These are phyloP conservation scores for Habrosyne pyritoides DNA, from an alignment of 2,888 invertebrate species.

Conservation along the genomic window DNA sequence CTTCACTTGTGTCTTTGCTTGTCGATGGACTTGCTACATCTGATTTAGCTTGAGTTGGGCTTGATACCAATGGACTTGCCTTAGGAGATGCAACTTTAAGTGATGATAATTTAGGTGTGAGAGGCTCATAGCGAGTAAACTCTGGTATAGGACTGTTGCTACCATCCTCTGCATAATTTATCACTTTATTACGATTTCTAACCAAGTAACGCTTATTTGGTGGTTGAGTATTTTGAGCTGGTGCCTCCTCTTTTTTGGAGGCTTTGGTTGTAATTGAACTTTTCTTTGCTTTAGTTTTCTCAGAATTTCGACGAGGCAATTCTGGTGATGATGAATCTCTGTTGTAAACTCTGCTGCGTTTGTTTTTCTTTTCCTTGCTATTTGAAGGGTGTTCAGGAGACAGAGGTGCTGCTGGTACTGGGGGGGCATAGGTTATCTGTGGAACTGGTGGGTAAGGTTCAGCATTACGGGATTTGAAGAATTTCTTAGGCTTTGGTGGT, in stretches of 20 bases:
- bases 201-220: conserved; percentile 80
- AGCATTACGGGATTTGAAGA: conserved; percentile 93
- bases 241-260: conserved; percentile 70
- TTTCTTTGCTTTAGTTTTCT: conserved; percentile 71
- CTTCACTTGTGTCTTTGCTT: conserved; percentile 75
- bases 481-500: conserved; percentile 92
- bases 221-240: conserved; percentile 69
- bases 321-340: conserved; percentile 79
- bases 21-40: conserved; percentile 75
- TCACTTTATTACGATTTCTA: conserved; percentile 83
- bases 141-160: conserved; percentile 81
- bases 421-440: conserved; percentile 79
- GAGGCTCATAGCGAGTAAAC: conserved; percentile 64
- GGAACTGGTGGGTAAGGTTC: conserved; percentile 83
- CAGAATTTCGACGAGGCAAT: conserved; percentile 71
- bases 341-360: conserved; percentile 65
- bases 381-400: conserved; percentile 75
- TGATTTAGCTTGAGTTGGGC: conserved; percentile 64
- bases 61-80: conserved; percentile 70
- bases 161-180: conserved; percentile 86
- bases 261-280: conserved; percentile 71
- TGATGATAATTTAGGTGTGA: conserved; percentile 43
- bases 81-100: conserved; percentile 73
- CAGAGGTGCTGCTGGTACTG: conserved; percentile 70
- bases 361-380: conserved; percentile 71